Conservation (phyloP, 2,888 invertebrate genomes). For the Drosophila barbarae region DNA sequence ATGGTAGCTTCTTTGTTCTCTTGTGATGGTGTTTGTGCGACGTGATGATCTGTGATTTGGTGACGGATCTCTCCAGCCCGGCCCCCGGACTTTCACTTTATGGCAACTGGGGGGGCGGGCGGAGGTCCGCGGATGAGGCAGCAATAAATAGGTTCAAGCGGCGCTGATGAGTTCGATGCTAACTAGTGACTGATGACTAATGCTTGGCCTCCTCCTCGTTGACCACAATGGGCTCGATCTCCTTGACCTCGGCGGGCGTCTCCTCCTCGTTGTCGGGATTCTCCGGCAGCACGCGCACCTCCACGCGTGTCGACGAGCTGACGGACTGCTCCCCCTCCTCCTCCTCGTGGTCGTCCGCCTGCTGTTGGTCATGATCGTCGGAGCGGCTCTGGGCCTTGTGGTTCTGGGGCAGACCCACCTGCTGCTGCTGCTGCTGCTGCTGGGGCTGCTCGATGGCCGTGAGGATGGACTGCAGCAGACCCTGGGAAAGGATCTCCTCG, state of each 20-base stretch:
- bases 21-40: neutral
- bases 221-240: slow-evolving; percentile 68
- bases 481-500: slow-evolving; percentile 88
- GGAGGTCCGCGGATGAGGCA: slow-evolving; percentile 39
- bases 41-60: slow-evolving; percentile 4
- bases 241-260: slow-evolving; percentile 48
- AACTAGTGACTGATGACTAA: slow-evolving; percentile 56
- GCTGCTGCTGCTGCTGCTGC: slow-evolving; percentile 63
- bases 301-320: slow-evolving; percentile 47
- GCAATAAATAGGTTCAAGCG: slow-evolving; percentile 51
- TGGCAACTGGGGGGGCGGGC: slow-evolving; percentile 48
- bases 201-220: slow-evolving; percentile 55
- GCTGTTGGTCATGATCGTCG: slow-evolving; percentile 53
- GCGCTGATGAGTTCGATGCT: slow-evolving; percentile 42
- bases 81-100: slow-evolving; percentile 40
- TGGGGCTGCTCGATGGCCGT: slow-evolving; percentile 89
- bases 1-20: slow-evolving; percentile 39
- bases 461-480: slow-evolving; percentile 88
- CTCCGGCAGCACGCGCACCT: slow-evolving; percentile 45
- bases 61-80: slow-evolving; percentile 4
- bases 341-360: slow-evolving; percentile 13
- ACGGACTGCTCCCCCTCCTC: slow-evolving; percentile 13
- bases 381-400: slow-evolving; percentile 75
- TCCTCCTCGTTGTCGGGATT: slow-evolving; percentile 45
- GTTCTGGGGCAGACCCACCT: slow-evolving; percentile 49